phyloP scores from a whole-genome alignment of 2,113 vertebrate species.

The Cairina moschata region DNA sequence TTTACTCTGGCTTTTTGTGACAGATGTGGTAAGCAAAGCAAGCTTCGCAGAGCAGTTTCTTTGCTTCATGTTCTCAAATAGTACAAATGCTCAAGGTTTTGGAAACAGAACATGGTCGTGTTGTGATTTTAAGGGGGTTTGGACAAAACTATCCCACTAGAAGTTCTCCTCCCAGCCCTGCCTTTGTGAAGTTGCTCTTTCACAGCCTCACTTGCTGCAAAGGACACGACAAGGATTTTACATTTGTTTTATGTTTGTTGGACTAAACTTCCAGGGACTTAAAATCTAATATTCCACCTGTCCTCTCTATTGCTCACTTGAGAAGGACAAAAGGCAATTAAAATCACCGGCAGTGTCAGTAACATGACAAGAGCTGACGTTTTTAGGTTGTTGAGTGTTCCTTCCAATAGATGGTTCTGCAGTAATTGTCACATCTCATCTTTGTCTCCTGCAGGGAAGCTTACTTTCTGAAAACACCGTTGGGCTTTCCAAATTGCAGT shows the following conservation, averaged over 20 bases:
- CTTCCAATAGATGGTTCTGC: neutral
- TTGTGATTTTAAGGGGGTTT: neutral
- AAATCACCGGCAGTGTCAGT: constrained; percentile 12
- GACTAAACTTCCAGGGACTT: constrained; percentile 10
- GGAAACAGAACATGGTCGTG: neutral
- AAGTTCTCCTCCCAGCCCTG: neutral
- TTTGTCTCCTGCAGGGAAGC: neutral
- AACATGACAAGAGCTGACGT: constrained; percentile 27
- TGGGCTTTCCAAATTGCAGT: neutral
- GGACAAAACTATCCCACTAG: neutral
- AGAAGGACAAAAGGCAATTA: constrained; percentile 64
- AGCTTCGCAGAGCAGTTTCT: neutral
- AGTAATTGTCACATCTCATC: constrained; percentile 56
- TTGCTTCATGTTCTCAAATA: neutral
- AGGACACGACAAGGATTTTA: neutral
- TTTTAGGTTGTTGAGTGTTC: constrained; percentile 4
- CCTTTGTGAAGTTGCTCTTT: neutral
- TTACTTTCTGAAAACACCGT: neutral
- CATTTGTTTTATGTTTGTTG: constrained; percentile 2
- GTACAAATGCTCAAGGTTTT: neutral
- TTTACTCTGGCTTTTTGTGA: neutral
- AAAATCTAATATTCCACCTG: constrained; percentile 45
- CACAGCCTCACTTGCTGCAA: neutral
- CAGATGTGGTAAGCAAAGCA: neutral
- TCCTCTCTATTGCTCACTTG: constrained; percentile 1